Evolutionary conservation across 2,797 vertebrate species (phyloP), one percentile per base, ranked within the genome.

Genomic region (Pelochelys cantorii): DNA sequence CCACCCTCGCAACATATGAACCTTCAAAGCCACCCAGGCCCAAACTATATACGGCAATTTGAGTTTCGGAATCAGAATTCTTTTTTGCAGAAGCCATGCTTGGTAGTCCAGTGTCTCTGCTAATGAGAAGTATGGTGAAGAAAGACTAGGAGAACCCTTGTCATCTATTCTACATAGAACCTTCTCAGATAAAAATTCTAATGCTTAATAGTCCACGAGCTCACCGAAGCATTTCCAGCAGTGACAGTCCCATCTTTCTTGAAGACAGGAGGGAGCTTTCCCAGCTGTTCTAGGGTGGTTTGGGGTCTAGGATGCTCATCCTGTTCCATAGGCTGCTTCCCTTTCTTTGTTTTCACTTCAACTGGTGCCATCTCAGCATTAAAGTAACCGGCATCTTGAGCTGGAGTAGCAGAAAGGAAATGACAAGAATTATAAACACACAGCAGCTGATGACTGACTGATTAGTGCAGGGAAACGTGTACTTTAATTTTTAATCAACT

Each of bases 181-280:
- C 17, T 80, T 27, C 56, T 57, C 48, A 37, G 22, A 29, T 25
- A n/a, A 23, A 34, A 74, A 1, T 15, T 42, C 78, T 25, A 77
- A 82, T 42, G 23, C 14, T 37, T 18, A 87, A 75, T 31, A 62
- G 74, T 29, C 10, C 14, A 1, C 0, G 0, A n/a, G 93, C 99
- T 95, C 96, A 99, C 99, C 18, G 99, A 99, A 10, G 99, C 99
- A 3, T 99, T 99, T 71, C 99, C 99, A 20, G 99, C 99, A 0
- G 99, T 99, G 81, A 99, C 98, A 0, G 99, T 99, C 5, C 99
- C 99, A 5, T 98, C 98, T 96, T 99, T 99, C 97, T 99, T 99
- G 92, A 99, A 99, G 90, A 99, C 98, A 0, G 98, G 31, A 0
- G 98, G 97, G 25, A 99, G 98, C 84, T 99, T 99, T 17, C 98